Base-by-base conservation (phyloP, 2,888 invertebrate species). In the Folsomia candida region DNA sequence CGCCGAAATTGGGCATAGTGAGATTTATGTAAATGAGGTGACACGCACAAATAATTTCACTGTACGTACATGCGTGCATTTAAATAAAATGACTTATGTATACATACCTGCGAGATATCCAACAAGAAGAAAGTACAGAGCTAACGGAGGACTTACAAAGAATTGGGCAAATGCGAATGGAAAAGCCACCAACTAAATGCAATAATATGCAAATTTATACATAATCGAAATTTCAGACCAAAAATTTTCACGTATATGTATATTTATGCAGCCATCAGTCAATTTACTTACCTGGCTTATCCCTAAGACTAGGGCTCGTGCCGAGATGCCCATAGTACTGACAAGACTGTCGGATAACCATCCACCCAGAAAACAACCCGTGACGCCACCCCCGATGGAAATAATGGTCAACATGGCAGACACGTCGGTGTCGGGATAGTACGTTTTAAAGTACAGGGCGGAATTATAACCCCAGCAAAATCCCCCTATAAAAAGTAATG, bases 391-490 rank as follows among this genome's bases (percentile, higher is more conserved):
- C 59, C 91, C 90, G 76, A 94, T 93, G 20, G 93, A 93, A n/a
- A n/a, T n/a, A 0, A 89, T 91, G 82, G 93, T 93, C 80, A 94
- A 83, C 91, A 93, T 93, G 80, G 93, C 92, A 18, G 93, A 87
- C 1, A 66, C 75, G 84, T 93, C 93, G 80, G 91, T 91, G 81
- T 93, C 92, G 0, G 94, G 94, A 84, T 92, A 94, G 84, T 93
- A 93, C 71, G 88, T 89, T 74, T 92, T 89, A 83, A 93, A 94
- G 85, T 93, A 94, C 66, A 93, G 86, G 82, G 94, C 93, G 4
- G 93, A 93, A 83, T 94, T 94, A 86, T 94, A 94, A 0, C 93
- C 93, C 84, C 94, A 94, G 73, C 91, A 90, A 90, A 93, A 92
- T 75, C 94, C 94, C 78, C 92, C 90, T 90, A 84, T 1, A 47